Conservation (phyloP, 2,888 invertebrate species). For the Xylocampa areola region DNA sequence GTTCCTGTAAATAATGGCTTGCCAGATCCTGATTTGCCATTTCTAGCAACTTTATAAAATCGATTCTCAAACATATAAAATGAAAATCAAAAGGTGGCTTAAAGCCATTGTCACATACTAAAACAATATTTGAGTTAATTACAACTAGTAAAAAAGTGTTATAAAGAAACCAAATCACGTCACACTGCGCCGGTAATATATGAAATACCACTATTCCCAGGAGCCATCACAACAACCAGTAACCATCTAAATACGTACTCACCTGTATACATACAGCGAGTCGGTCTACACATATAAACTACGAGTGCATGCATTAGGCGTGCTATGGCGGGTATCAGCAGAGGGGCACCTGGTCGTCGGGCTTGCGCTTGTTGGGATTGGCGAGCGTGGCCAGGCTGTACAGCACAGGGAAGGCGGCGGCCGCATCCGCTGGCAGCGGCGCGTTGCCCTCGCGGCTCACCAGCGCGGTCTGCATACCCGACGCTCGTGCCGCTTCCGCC, state of each 20-base stretch:
- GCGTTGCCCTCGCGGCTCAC: conserved; percentile 95
- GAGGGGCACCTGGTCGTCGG: conserved; percentile 79
- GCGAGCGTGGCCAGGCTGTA: conserved; percentile 91
- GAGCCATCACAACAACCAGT: conserved; percentile 32
- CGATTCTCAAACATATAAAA: too few relatives aligned
- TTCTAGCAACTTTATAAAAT: too few relatives aligned
- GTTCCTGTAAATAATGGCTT: conserved; percentile 8
- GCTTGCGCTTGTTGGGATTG: conserved; percentile 83
- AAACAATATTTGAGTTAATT: too few relatives aligned
- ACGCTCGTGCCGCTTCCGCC: conserved; percentile 94
- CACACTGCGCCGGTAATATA: too few relatives aligned
- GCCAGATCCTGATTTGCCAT: background rate
- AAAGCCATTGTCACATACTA: too few relatives aligned
- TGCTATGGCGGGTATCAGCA: conserved; percentile 62
- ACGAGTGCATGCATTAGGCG: conserved; percentile 73
- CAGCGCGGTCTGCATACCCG: conserved; percentile 92
- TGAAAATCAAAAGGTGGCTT: background rate
- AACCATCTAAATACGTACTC: conserved; percentile 42
- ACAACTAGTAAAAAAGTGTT: too few relatives aligned
- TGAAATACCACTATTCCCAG: conserved; percentile 22
- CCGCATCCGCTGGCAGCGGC: conserved; percentile 90
- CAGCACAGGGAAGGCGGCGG: conserved; percentile 87
- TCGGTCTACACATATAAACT: conserved; percentile 57
- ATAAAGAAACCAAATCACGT: too few relatives aligned
- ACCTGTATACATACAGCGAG: conserved; percentile 29